Conservation (phyloP, 2,797 vertebrate species). For the Protonibea diacanthus region DNA sequence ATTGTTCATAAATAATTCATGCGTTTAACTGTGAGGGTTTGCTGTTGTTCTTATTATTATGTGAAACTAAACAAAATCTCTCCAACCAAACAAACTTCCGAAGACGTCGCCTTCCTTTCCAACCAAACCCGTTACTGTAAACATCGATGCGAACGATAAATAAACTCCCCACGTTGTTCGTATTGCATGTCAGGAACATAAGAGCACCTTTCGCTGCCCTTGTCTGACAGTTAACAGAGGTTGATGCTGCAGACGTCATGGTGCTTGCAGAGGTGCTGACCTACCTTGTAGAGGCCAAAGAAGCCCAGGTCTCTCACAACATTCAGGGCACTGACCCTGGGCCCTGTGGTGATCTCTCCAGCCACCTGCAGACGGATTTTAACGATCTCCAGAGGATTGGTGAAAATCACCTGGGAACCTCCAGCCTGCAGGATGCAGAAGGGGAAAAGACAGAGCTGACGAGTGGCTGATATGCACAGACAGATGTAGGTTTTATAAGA, state of each 20-base stretch:
- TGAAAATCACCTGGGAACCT: constrained; percentile 98
- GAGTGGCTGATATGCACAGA: constrained; percentile 16
- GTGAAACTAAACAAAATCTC: background rate
- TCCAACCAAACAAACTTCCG: background rate
- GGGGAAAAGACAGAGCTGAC: constrained; percentile 14
- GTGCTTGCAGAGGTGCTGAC: constrained; percentile 69
- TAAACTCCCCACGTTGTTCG: constrained; percentile 5
- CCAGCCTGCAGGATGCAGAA: constrained; percentile 88
- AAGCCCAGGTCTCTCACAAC: constrained; percentile 96
- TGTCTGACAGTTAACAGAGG: constrained; percentile 53
- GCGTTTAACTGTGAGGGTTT: background rate
- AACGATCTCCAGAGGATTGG: constrained; percentile 98
- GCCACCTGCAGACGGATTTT: constrained; percentile 99
- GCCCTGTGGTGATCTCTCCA: constrained; percentile 97
- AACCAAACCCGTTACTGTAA: background rate
- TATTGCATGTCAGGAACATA: constrained; percentile 13
- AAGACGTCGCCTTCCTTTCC: background rate
- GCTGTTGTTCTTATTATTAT: background rate
- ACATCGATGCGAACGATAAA: constrained; percentile 17
- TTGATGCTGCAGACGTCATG: constrained; percentile 50
- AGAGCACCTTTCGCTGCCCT: constrained; percentile 62
- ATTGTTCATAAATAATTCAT: too few species aligned
- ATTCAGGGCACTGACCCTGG: constrained; percentile 94
- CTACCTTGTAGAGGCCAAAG: constrained; percentile 98
- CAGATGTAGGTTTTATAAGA: background rate